Evolutionary conservation across 2,797 vertebrate genomes (phyloP), one percentile per base, ranked within the genome.

Genomic region (Pseudochaenichthys georgianus): DNA sequence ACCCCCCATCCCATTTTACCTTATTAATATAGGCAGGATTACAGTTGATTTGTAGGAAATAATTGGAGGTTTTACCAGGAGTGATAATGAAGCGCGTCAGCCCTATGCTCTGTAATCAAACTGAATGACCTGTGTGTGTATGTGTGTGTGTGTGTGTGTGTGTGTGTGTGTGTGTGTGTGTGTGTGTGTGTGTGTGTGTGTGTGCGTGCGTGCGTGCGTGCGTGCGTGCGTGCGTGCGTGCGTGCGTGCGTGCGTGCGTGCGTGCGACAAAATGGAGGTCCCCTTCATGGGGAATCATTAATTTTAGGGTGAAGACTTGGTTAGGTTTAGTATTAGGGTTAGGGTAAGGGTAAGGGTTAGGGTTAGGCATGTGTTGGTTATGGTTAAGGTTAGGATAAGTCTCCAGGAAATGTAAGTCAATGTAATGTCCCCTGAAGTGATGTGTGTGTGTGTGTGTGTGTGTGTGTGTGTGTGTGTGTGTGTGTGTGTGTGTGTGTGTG

Each of bases 91-190:
- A 78, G 64, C 19, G 79, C 85, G 77, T 89, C 77, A 86, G 78
- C 52, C 61, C 57, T 21, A 34, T 60, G 77, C 85, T 81, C 84
- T 92, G 82, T 92, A 86, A 94, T 94, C 94, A 91, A 89, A 81
- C 58, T 61, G 54, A 80, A 80, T 77, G 16, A 80, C 85, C 65
- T 72, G 43, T 57, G 51, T 8, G 54, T 60, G 61, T 47, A 51
- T 63, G 15, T 75, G 52, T 72, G 50, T 65, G 23, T 69, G 63
- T 61, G 53, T 47, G 62, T 57, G 70, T 52, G 48, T 42, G 64
- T 43, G 31, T 54, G 63, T 47, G 19, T 54, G 16, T 46, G 23
- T 61, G 54, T 65, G 43, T 72, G 59, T 47, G 28, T 70, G 23
- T 31, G 57, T 65, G 41, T 75, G 70, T 73, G 64, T 57, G 31